Evolutionary conservation across 2,113 vertebrate species (phyloP), one percentile per base, ranked within the genome.

Genomic region (Melanotaenia duboulayi): DNA sequence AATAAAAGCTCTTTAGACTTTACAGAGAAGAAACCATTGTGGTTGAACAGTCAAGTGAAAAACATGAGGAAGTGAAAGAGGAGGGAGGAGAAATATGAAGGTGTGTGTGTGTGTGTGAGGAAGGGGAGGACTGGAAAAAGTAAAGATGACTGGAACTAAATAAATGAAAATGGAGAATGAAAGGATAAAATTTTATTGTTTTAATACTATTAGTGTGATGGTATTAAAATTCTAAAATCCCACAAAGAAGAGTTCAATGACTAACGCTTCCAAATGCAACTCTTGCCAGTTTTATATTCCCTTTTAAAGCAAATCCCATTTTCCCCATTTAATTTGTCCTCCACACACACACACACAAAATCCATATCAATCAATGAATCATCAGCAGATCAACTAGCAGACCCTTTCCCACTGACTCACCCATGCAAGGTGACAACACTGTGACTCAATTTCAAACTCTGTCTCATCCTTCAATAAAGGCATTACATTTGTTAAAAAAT

Each of bases 291-390:
- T 71, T 66, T 32, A 72, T 19, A 25, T 20, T 13, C 19, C 4
- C 0, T 1, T 22, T 52, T 1, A 40, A 51, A 40, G 49, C 20
- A n/a, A 32, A 70, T 54, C 60, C 48, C 37, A 40, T 35, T 60
- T 24, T 73, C 49, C 60, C 48, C 37, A 40, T 35, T 60, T 24
- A 67, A 65, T 71, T n/a, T 39, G 22, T 32, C 56, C 12, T 0
- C 25, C 8, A 4, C 19, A n/a, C n/a, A n/a, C n/a, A n/a, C n/a
- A n/a, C n/a, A n/a, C n/a, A n/a, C n/a, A n/a, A 52, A 75, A 77
- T 79, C 77, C 65, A 74, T 65, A 78, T 62, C 63, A 82, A 87
- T 91, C 82, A 85, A 81, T 82, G 80, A 89, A 71, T 84, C 82
- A 89, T 84, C 76, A 69, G 56, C 71, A 58, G 23, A 71, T 79